Evolutionary conservation across 2,113 vertebrate genomes (phyloP).

Genomic region (Eulacestoma nigropectus): DNA sequence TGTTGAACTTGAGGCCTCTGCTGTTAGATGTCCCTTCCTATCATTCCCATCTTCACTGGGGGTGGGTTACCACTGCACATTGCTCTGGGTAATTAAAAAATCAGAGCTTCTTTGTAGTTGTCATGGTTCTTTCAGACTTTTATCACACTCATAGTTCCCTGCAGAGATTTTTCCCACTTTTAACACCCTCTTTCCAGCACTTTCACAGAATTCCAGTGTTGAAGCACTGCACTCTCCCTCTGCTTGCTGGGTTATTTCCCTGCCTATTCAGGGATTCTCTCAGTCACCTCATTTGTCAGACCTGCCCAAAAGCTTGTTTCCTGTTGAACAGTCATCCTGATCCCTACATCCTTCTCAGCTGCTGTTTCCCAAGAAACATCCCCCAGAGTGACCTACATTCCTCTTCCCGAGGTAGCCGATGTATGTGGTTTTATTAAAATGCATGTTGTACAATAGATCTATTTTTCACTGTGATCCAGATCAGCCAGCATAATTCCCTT

Average conservation of each 20-base stretch:
- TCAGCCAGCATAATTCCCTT: slow-evolving; percentile 8
- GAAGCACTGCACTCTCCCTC: neutral
- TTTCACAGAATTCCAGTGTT: neutral
- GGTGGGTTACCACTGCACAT: neutral
- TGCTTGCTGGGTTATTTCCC: neutral
- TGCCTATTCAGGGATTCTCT: neutral
- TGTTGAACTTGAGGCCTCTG: neutral
- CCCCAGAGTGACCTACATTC: neutral
- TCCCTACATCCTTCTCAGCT: neutral
- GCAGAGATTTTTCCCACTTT: neutral
- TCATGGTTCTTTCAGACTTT: neutral
- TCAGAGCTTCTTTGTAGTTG: neutral
- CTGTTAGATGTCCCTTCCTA: neutral
- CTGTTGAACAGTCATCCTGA: neutral
- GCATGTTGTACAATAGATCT: neutral
- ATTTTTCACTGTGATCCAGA: slow-evolving; percentile 4
- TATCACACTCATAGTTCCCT: neutral
- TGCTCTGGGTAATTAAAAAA: neutral
- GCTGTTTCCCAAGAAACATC: neutral
- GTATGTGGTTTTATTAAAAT: slow-evolving; percentile 8
- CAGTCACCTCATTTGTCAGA: neutral
- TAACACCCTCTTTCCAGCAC: neutral
- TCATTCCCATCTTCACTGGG: neutral
- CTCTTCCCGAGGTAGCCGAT: rapidly evolving
- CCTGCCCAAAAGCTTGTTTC: neutral